phyloP scores from a whole-genome alignment of 2,797 vertebrate species.

The Thaleichthys pacificus region DNA sequence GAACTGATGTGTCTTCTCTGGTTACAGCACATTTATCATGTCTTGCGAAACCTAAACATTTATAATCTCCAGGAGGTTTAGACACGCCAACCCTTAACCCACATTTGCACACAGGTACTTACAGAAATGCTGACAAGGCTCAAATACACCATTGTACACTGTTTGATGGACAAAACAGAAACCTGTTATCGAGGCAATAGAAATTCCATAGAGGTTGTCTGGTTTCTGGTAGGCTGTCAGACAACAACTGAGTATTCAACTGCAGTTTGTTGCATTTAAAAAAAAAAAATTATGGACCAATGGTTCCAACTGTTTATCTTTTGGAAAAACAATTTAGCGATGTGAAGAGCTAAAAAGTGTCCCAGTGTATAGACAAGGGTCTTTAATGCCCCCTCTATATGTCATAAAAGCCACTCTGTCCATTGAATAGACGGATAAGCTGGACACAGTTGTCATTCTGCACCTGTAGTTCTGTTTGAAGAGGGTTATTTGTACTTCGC shows the following conservation, averaged over 20 bases:
- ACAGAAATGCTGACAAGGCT: neutral
- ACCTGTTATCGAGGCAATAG: conserved; percentile 10
- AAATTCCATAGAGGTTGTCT: neutral
- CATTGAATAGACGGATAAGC: neutral
- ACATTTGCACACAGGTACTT: neutral
- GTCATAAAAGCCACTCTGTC: neutral
- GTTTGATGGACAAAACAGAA: conserved; percentile 7
- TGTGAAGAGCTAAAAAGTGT: no score
- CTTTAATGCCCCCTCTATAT: neutral
- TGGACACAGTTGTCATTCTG: neutral
- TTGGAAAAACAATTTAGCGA: no score
- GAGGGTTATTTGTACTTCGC: neutral
- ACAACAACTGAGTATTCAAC: neutral
- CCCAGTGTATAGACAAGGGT: neutral
- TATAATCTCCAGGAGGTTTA: neutral
- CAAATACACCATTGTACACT: neutral
- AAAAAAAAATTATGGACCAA: neutral
- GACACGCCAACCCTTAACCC: neutral
- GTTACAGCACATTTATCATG: neutral
- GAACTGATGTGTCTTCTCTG: neutral
- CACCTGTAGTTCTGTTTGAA: neutral
- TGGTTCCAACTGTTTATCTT: neutral
- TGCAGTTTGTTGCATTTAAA: neutral
- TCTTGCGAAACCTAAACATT: conserved; percentile 5
- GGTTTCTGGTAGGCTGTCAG: neutral